Conservation (phyloP, 1,140 invertebrate genomes). For the Drosophila ficusphila region DNA sequence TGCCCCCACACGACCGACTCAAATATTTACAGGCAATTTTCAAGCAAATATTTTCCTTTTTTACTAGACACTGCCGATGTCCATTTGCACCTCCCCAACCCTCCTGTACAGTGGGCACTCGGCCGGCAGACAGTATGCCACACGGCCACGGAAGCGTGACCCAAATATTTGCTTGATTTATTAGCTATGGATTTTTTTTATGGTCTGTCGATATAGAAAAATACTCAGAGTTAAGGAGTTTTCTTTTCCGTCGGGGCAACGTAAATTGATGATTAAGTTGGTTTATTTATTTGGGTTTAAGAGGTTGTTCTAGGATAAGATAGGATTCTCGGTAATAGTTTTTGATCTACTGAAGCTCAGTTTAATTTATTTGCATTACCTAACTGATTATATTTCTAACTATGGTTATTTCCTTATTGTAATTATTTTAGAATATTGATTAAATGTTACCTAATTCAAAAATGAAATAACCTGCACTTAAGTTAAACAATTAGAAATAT, state of each 20-base stretch:
- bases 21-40: slow-evolving; percentile 78
- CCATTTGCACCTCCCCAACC: slow-evolving; percentile 54
- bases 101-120: slow-evolving; percentile 14
- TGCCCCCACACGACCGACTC: slow-evolving; percentile 7
- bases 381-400: no score
- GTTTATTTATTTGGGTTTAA: slow-evolving; percentile 11
- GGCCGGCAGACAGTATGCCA: slow-evolving; percentile 11
- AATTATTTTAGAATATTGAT: no score
- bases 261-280: slow-evolving; percentile 23
- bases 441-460: no score
- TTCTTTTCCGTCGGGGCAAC: slow-evolving; percentile 14
- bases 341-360: no score
- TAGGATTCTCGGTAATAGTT: background rate
- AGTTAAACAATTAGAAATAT: no score
- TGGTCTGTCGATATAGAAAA: slow-evolving; percentile 48
- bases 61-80: slow-evolving; percentile 55
- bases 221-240: slow-evolving; percentile 36
- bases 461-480: no score
- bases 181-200: slow-evolving; percentile 62
- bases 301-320: background rate
- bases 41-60: slow-evolving; percentile 72
- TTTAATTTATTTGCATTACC: no score
- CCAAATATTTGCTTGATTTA: slow-evolving; percentile 83
- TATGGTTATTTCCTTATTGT: no score
- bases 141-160: slow-evolving; percentile 70